Evolutionary conservation across 30 jellyfish, hydroid and myxozoan genomes (phyloP), one percentile per base, ranked within the genome.

Genomic region (Phacellophora camtschatica): DNA sequence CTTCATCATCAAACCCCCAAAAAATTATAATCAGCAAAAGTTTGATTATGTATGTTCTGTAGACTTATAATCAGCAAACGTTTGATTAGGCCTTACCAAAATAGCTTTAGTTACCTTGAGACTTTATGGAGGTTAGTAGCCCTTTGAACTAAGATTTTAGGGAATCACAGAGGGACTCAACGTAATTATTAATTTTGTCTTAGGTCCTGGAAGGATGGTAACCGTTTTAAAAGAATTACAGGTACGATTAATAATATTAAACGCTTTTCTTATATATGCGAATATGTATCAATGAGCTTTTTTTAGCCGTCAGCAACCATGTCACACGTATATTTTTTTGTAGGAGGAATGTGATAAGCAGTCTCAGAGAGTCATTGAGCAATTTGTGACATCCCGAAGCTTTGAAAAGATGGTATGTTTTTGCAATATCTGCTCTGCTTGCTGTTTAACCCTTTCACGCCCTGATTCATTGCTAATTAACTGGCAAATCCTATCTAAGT

Each of bases 161-260:
- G n/a, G n/a, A n/a, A n/a, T n/a, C n/a, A 10, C 12, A 24, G 11
- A 7, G 11, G 69, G 24, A 54, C 69, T 8, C 32, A 19, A 54
- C 11, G 19, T 15, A 19, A 54, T 41, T 41, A 16, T 8, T 57
- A 5, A 57, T 16, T 62, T 42, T 30, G 25, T 28, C 30, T 1
- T 57, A 89, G 97, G 95, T n/a, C 97, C 97, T 42, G 97, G 97
- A n/a, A 50, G 87, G 42, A 89, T 89, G 97, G 71, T 69, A 31
- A 32, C 83, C 0, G 97, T 89, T 27, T 75, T 77, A 23, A 46
- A 34, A 20, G 89, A 83, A 66, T 39, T 89, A 49, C 97, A 89
- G 94, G 97, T 82, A 48, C 12, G 61, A 3, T 33, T 25, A 72
- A 9, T 35, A 12, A 5, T 6, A 16, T 41, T 24, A 22, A 4